phyloP scores from a whole-genome alignment of 35 echinoderm and acorn worm species.

The Apostichopus japonicus region DNA sequence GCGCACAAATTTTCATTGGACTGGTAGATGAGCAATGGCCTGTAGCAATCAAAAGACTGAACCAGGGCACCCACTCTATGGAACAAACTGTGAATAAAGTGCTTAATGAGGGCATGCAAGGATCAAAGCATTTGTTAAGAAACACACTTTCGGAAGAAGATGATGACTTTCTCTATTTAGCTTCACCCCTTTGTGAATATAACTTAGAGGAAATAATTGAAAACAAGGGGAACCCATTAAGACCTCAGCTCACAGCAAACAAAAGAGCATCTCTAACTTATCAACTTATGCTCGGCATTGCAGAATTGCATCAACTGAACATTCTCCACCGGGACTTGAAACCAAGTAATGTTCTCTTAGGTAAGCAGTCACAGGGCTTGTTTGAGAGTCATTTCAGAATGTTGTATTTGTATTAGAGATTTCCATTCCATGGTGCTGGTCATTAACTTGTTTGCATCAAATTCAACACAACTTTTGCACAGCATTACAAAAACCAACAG shows the following conservation, averaged over 20 bases:
- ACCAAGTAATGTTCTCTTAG: neutral
- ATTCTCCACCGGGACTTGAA: neutral
- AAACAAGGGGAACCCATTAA: neutral
- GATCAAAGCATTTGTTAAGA: neutral
- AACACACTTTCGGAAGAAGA: neutral
- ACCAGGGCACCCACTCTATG: neutral
- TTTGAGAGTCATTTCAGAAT: neutral
- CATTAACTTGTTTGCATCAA: neutral
- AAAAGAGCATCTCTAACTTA: neutral
- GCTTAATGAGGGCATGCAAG: too few species aligned
- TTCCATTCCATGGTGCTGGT: neutral
- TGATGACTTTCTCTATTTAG: neutral
- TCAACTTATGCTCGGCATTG: neutral
- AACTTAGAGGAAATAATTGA: neutral
- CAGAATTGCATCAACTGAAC: neutral
- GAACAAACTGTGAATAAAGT: neutral
- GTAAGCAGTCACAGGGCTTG: neutral
- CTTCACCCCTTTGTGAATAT: neutral
- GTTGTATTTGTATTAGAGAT: neutral
- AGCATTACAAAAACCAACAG: neutral
- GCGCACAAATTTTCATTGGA: slow-evolving; percentile 24
- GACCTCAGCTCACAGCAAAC: neutral
- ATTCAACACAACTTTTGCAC: neutral
- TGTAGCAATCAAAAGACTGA: neutral
- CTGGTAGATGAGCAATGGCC: neutral